Conservation (phyloP, 92 coral and sea anemone species). For the Heliopora coerulea region DNA sequence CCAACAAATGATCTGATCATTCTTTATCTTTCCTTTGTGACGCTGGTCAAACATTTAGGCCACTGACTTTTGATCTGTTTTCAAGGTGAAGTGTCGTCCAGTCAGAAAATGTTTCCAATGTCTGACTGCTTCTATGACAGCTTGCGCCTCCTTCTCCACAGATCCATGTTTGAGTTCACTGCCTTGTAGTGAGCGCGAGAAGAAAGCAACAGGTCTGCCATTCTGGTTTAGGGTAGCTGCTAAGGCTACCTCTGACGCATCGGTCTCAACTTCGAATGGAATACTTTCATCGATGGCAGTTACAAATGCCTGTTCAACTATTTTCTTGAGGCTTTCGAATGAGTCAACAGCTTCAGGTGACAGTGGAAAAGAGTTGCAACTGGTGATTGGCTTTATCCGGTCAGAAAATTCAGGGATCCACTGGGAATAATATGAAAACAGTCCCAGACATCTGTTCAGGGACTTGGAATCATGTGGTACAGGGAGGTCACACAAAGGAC, state of each 20-base stretch:
- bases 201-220: constrained; percentile 45
- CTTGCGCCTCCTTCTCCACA: constrained; percentile 43
- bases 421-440: constrained; percentile 29
- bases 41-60: constrained; percentile 57
- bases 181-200: constrained; percentile 33
- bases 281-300: constrained; percentile 48
- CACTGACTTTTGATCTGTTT: constrained; percentile 22
- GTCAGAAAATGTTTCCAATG: constrained; percentile 41
- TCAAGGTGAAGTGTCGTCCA: constrained; percentile 30
- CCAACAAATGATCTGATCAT: constrained; percentile 53
- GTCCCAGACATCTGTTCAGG: constrained; percentile 35
- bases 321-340: constrained; percentile 41
- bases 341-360: constrained; percentile 31
- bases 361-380: constrained; percentile 19
- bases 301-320: constrained; percentile 19
- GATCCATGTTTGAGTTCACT: constrained; percentile 39
- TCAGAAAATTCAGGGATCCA: constrained; percentile 34
- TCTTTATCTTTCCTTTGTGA: constrained; percentile 47
- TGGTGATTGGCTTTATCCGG: constrained; percentile 30
- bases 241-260: constrained; percentile 40
- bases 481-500: constrained; percentile 53
- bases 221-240: constrained; percentile 48
- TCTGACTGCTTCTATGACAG: constrained; percentile 6
- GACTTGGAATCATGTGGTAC: constrained; percentile 40
- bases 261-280: constrained; percentile 59